These are phyloP conservation scores for Xenops minutus DNA, from an alignment of 2,797 vertebrate species.

Conservation along the genomic window DNA sequence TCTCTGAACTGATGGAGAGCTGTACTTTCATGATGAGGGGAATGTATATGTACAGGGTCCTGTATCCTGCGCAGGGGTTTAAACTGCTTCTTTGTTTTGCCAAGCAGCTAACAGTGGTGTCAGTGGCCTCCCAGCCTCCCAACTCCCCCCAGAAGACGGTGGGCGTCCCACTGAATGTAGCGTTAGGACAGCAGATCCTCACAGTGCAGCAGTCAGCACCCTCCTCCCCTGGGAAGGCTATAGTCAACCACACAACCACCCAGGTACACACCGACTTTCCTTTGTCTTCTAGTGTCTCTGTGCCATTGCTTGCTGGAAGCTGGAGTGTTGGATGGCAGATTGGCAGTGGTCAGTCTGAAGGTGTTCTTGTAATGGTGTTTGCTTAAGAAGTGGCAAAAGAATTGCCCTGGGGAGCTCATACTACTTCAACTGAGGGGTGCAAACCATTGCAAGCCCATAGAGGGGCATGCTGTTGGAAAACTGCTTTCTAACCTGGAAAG, in stretches of 20 bases:
- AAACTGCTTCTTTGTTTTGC: conserved; percentile 53
- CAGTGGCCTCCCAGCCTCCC: conserved; percentile 85
- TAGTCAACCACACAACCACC: conserved; percentile 77
- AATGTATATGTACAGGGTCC: not conserved
- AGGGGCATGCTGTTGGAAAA: not conserved
- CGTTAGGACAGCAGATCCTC: conserved; percentile 90
- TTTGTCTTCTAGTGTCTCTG: not conserved
- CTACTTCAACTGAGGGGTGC: not conserved
- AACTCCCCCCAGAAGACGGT: conserved; percentile 87
- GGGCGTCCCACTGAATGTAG: conserved; percentile 85
- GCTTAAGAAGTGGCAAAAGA: not conserved
- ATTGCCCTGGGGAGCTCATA: accelerated
- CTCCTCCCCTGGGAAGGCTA: conserved; percentile 85
- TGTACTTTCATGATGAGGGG: not conserved
- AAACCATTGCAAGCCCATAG: not conserved
- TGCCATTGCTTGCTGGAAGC: not conserved
- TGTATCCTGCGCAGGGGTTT: not conserved
- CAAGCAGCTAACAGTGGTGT: conserved; percentile 86
- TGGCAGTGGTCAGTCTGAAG: accelerated
- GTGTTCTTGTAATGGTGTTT: not conserved
- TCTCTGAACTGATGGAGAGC: not conserved
- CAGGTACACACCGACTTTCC: conserved; percentile 75
- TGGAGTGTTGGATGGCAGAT: not conserved
- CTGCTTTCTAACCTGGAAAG: not conserved
- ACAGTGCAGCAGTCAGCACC: conserved; percentile 84